Evolutionary conservation across 1,140 invertebrate species (phyloP), one percentile per base, ranked within the genome.

Genomic region (Drosophila littoralis): DNA sequence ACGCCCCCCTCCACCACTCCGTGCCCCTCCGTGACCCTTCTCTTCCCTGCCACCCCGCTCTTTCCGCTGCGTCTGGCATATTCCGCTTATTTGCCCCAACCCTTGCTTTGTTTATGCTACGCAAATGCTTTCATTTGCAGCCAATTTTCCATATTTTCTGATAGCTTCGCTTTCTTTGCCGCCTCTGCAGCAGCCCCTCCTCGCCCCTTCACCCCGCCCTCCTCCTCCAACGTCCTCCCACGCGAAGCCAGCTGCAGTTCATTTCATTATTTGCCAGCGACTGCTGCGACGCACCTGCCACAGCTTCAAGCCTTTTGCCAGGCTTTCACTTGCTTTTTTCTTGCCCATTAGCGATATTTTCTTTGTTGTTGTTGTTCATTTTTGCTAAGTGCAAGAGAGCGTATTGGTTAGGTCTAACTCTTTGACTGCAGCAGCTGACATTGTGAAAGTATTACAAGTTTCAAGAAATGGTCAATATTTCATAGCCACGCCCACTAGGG

Each of bases 101-200:
- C 10, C 1, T 5, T 40, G 42, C 6, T 50, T 65, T 77, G 61
- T 81, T 79, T 52, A 69, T 79, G 75, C 64, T 83, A 80, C 67
- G 81, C 70, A 77, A 67, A 67, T 80, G 81, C 73, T 77, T 79
- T 67, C 81, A 80, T 85, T 84, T 79, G 77, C 81, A 84, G 77
- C 74, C 74, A 81, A 84, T 83, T 80, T 65, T 28, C 42, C 36
- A 42, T 40, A 7, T 57, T 22, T 32, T 35, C 55, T 60, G 15
- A 5, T 4, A 28, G 22, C 22, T 22, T 22, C 22, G 2, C 22
- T 22, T 3, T 2, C 22, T 3, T 4, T 22, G 22, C 22, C 22
- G 22, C 22, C 22, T 22, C 22, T 22, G 2, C 46, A 15, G 33
- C 33, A 36, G n/a, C 22, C 33, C 17, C 33, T 7, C 10, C 35